phyloP scores from a whole-genome alignment of 2,113 vertebrate genomes.

The Acrocephalus kingi region DNA sequence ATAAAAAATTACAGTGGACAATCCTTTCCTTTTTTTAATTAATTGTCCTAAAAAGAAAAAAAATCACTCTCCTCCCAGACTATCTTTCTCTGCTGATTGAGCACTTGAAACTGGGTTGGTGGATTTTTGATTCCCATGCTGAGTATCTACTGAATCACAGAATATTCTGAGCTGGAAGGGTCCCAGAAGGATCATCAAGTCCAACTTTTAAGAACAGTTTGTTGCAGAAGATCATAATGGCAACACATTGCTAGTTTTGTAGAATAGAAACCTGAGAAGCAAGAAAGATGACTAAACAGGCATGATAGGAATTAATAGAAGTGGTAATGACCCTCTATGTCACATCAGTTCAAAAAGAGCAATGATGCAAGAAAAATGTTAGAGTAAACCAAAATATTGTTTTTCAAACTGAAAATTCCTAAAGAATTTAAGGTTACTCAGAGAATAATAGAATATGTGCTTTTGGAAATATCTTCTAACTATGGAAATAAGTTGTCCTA shows the following conservation, averaged over 20 bases:
- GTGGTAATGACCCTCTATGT: background rate
- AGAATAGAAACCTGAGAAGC: background rate
- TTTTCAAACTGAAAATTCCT: background rate
- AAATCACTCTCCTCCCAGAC: background rate
- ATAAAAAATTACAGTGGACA: background rate
- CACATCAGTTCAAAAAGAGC: background rate
- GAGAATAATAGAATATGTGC: rapidly evolving
- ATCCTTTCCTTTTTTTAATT: background rate
- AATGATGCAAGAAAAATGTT: background rate
- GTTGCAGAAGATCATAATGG: background rate
- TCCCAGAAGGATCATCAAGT: background rate
- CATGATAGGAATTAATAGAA: background rate
- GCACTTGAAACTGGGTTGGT: background rate
- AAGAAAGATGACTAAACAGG: background rate
- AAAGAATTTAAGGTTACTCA: background rate
- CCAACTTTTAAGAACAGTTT: background rate
- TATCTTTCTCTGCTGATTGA: background rate
- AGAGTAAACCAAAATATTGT: too few species aligned
- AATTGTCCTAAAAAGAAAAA: background rate
- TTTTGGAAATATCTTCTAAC: background rate
- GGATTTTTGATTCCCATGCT: background rate
- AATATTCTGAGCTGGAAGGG: background rate
- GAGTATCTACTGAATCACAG: rapidly evolving
- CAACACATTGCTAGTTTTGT: background rate
- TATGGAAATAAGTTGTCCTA: background rate